Base-by-base conservation (phyloP, 2,888 invertebrate genomes). In the Chorisops tibialis region DNA sequence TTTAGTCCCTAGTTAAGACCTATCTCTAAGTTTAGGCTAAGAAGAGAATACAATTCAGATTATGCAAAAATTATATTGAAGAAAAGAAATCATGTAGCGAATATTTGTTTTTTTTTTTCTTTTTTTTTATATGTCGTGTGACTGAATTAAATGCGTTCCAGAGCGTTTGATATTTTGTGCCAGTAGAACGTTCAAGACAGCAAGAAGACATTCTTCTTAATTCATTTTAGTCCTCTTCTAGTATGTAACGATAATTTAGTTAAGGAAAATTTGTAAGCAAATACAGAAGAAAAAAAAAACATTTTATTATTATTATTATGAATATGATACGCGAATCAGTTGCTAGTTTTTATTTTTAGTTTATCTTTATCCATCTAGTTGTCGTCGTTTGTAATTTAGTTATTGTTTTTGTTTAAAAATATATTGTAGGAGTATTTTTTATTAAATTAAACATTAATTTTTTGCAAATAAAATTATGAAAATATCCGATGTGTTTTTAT, bases 381-480 rank as follows among this genome's bases (percentile, higher is more conserved):
- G 56, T 56, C 30, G 56, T 45, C 56, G 56, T 56, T 30, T 56
- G 56, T 56, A 43, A 56, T 56, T 56, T 56, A 56, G 56, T 45
- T 56, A 45, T 11, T 56, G 56, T 56, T 54, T 54, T 56, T 56
- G 56, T 56, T 56, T 45, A 56, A 56, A 22, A n/a, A 41, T 35
- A 30, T 56, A 30, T 30, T 30, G 9, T 30, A 30, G 30, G 30
- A 30, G 30, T 30, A 30, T 30, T 30, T 30, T 30, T 30, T 30
- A 30, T 30, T 30, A 30, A 30, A 30, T 30, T 30, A 30, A 30
- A 30, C 9, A 30, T 30, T 30, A 30, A 30, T 30, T 30, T 30
- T 30, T 30, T 30, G 30, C 30, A 30, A 30, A 30, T 30, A 30
- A 30, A 30, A 30, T 30, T 30, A 30, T 30, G 9, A 30, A 9